Conservation (phyloP, 1,140 invertebrate genomes). For the Wasmannia auropunctata region DNA sequence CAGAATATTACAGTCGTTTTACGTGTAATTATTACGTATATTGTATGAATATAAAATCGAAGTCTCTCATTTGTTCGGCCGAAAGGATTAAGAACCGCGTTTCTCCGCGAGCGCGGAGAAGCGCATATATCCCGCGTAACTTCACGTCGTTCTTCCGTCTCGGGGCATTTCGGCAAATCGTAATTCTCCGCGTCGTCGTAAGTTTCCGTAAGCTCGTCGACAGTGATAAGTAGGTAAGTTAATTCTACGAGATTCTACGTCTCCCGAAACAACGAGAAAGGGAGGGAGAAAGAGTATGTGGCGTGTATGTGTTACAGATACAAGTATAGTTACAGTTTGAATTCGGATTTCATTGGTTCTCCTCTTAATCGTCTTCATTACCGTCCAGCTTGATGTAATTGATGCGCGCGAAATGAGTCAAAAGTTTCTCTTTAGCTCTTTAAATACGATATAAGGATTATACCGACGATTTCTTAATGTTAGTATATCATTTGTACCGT, state of each 20-base stretch:
- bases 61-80: background rate
- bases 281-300: background rate
- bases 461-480: background rate
- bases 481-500: background rate
- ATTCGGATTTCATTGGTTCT: slow-evolving; percentile 45
- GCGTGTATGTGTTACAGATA: background rate
- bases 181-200: background rate
- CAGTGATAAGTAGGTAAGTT: slow-evolving; percentile 8
- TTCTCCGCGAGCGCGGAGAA: too few species aligned
- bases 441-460: background rate
- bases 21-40: too few species aligned
- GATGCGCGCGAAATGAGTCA: background rate
- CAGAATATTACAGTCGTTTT: background rate
- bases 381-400: slow-evolving; percentile 14
- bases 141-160: background rate
- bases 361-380: slow-evolving; percentile 46
- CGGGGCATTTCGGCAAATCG: background rate
- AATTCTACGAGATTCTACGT: slow-evolving; percentile 24
- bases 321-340: slow-evolving; percentile 14
- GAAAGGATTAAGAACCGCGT: background rate
- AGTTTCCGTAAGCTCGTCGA: slow-evolving; percentile 18
- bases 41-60: background rate
- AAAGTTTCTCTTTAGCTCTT: too few species aligned
- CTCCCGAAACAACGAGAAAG: background rate
- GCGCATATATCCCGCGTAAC: background rate